Percentiles rank a stretch among this genome's conserved stretches.
phyloP scores from a whole-genome alignment of 2,113 vertebrate genomes.

The Oncorhynchus masou region DNA sequence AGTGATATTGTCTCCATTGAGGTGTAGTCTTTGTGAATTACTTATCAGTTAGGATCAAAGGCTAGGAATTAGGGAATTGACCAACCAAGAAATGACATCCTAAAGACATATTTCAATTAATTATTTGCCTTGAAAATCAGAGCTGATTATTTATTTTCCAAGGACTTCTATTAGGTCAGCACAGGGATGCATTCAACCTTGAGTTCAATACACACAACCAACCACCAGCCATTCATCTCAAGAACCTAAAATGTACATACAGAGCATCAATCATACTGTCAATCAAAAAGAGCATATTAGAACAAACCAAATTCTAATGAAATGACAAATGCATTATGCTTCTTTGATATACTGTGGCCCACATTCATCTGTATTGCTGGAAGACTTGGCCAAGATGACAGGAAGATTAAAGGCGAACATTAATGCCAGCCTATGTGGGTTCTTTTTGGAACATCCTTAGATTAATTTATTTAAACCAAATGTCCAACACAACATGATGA shows the following conservation, averaged over 20 bases:
- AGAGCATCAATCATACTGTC: background rate
- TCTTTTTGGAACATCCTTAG: constrained; percentile 39
- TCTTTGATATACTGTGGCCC: background rate
- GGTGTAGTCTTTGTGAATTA: too few species aligned
- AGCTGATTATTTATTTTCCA: too few species aligned
- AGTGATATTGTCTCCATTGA: too few species aligned
- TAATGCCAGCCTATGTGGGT: constrained; percentile 22
- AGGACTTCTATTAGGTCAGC: too few species aligned
- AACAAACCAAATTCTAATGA: background rate
- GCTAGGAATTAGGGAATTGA: too few species aligned
- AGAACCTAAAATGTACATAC: background rate
- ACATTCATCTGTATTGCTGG: background rate
- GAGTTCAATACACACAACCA: too few species aligned
- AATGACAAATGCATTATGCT: background rate
- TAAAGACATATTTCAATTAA: too few species aligned
- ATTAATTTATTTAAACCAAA: background rate
- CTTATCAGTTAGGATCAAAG: too few species aligned
- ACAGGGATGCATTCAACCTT: too few species aligned
- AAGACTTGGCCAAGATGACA: constrained; percentile 23
- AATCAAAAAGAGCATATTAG: background rate
- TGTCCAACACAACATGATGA: background rate
- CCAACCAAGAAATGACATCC: too few species aligned
- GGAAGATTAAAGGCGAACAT: constrained; percentile 14
- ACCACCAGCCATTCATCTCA: too few species aligned
- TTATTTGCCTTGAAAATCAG: too few species aligned